Evolutionary conservation across 2,888 invertebrate genomes (phyloP), one percentile per base, ranked within the genome.

Genomic region (Willowsia nigromaculata): DNA sequence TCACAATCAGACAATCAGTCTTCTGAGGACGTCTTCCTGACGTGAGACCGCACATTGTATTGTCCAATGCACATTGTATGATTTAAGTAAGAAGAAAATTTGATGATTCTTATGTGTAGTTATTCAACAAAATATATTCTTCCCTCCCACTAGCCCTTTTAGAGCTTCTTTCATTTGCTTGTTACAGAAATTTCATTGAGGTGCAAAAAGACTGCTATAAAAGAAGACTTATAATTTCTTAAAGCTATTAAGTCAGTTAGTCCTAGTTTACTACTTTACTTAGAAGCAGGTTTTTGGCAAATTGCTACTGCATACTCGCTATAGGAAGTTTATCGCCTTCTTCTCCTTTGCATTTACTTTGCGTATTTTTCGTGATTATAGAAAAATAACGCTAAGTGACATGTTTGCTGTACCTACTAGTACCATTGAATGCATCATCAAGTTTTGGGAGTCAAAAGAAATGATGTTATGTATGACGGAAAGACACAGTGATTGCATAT

Each of bases 1-100:
- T 71, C 50, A 76, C 59, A 85, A 85, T 74, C 74, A 85, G 85
- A 62, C 76, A 74, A 74, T 85, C 85, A 85, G 59, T 85, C 85
- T 76, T 76, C 76, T 84, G 40, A 74, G 62, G 62, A 85, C 7
- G n/a, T 76, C 76, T 43, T 76, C 62, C 11, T 85, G 76, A 84
- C 71, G 56, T 76, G 74, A 76, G 25, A 85, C 85, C 85, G 43
- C 74, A 62, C 59, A 62, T 56, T 40, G 37, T 37, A 80, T 56
- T 47, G 74, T 74, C 74, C 47, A 27, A 47, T 27, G 50, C n/a
- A 53, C 7, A 74, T n/a, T n/a, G n/a, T n/a, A n/a, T n/a, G n/a
- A n/a, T n/a, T n/a, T n/a, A 25, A 47, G 9, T 11, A 37, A 18
- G n/a, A 50, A 74, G 7, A 47, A 25, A 22, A 65, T 33, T 68